Evolutionary conservation across 2,113 vertebrate genomes (phyloP).

Genomic region (Leptosomus discolor): DNA sequence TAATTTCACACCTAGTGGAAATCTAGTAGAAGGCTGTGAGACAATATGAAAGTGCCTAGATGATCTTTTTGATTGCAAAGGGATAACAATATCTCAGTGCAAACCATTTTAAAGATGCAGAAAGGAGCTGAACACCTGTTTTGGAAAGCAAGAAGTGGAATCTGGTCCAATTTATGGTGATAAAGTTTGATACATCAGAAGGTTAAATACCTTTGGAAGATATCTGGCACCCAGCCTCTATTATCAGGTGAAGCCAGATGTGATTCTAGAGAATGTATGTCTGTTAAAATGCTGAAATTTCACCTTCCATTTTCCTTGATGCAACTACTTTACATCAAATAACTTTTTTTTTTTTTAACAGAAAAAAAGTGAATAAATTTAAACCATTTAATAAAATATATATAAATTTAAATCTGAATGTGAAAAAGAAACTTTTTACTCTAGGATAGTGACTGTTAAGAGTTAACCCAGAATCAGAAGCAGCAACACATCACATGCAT

Average conservation of each 20-base stretch:
- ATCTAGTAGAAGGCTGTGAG: slow-evolving; percentile 45
- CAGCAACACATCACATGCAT: background rate
- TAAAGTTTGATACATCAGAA: background rate
- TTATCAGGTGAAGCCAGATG: background rate
- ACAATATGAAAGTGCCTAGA: slow-evolving; percentile 41
- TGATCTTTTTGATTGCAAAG: slow-evolving; percentile 40
- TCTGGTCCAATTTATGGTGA: background rate
- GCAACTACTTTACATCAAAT: background rate
- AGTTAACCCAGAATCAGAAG: background rate
- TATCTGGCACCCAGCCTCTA: background rate
- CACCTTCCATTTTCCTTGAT: background rate
- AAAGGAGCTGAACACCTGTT: background rate
- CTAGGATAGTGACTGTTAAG: background rate
- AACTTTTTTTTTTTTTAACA: background rate
- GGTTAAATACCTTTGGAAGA: background rate
- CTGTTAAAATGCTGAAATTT: background rate
- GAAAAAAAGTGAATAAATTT: background rate
- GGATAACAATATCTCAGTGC: slow-evolving; percentile 10
- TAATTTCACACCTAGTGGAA: slow-evolving; percentile 44
- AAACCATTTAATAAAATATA: background rate
- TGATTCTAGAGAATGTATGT: background rate
- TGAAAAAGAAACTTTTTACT: background rate
- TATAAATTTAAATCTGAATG: background rate
- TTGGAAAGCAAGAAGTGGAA: background rate
- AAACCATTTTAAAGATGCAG: slow-evolving; percentile 5